Evolutionary conservation across 2,888 invertebrate species (phyloP).

Genomic region (Geophilus truncorum): DNA sequence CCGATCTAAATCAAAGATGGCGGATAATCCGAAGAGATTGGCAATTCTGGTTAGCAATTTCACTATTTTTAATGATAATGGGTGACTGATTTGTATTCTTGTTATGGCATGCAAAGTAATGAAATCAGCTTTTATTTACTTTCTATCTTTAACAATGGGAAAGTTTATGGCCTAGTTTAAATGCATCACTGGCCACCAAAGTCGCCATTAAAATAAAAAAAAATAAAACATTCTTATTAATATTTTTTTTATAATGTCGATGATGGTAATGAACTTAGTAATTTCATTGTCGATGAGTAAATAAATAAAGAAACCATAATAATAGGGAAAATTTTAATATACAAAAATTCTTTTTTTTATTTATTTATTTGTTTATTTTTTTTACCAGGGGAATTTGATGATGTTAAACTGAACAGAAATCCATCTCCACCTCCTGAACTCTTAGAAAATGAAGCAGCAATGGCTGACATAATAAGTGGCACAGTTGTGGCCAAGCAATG

Average conservation of each 20-base stretch:
- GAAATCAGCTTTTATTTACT: not conserved
- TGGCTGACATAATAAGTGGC: not conserved
- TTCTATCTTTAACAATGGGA: not conserved
- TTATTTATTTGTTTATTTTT: not conserved
- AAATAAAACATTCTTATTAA: no score
- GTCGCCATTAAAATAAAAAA: no score
- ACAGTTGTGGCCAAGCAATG: conserved; percentile 28
- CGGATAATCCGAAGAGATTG: not conserved
- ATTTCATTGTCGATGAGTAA: not conserved
- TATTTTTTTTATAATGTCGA: not conserved
- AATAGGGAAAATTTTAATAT: not conserved
- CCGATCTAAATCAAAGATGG: not conserved
- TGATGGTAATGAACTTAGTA: not conserved
- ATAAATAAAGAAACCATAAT: not conserved
- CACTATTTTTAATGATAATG: not conserved
- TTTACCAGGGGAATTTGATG: not conserved
- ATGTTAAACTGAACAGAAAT: not conserved
- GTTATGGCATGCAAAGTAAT: not conserved
- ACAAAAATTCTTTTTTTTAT: no score
- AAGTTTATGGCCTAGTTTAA: not conserved
- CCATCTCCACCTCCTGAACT: conserved; percentile 27
- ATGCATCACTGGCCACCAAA: not conserved
- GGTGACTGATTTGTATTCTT: no score
- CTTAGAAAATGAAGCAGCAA: conserved; percentile 28
- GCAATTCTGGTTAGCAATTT: not conserved